Evolutionary conservation across 1,140 invertebrate species (phyloP).

Genomic region (Zelostemma sp.): DNA sequence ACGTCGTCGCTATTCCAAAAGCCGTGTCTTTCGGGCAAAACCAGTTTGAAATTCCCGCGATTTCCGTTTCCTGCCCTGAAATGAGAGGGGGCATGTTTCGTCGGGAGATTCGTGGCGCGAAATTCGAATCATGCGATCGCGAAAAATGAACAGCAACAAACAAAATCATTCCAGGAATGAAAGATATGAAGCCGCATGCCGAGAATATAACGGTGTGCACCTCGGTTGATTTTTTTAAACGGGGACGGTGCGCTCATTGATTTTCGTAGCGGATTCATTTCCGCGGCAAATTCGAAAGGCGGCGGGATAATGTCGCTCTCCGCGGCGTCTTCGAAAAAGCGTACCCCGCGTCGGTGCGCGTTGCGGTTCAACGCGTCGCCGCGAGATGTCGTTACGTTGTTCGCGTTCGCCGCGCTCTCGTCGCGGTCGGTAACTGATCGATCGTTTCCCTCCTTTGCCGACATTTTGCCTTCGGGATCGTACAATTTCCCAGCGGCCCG

Average conservation of each 20-base stretch:
- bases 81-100: too few relatives aligned
- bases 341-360: slow-evolving; percentile 22
- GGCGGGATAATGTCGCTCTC: slow-evolving; percentile 50
- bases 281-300: slow-evolving; percentile 48
- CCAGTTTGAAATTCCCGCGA: slow-evolving; percentile 81
- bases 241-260: slow-evolving; percentile 66
- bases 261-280: slow-evolving; percentile 63
- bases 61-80: slow-evolving; percentile 50
- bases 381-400: slow-evolving; percentile 16
- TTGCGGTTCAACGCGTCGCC: slow-evolving; percentile 43
- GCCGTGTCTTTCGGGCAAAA: slow-evolving; percentile 75
- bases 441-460: slow-evolving; percentile 20
- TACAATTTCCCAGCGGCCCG: slow-evolving; percentile 57
- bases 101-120: too few relatives aligned
- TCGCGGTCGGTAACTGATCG: slow-evolving; percentile 11
- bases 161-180: too few relatives aligned
- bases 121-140: too few relatives aligned
- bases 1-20: slow-evolving; percentile 79
- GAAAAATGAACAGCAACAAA: too few relatives aligned
- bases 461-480: slow-evolving; percentile 48
- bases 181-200: slow-evolving; percentile 31
- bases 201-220: slow-evolving; percentile 39
- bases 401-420: slow-evolving; percentile 19
- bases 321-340: slow-evolving; percentile 39
- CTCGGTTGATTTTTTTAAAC: slow-evolving; percentile 59